Conservation (phyloP, 2,113 vertebrate genomes). For the Hyla sarda region DNA sequence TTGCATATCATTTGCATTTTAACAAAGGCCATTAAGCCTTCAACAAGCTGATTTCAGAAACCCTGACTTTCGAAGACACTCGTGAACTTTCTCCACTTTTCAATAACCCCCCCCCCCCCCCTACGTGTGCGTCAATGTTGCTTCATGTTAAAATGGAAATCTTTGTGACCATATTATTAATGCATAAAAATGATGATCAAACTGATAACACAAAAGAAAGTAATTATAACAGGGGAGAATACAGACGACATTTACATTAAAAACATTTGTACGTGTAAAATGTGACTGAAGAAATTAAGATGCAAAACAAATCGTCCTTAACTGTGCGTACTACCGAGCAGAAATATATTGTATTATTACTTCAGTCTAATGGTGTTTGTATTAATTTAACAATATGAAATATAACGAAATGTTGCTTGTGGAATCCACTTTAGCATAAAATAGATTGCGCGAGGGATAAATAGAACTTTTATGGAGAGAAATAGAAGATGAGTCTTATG, state of each 20-base stretch:
- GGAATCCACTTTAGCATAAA: neutral
- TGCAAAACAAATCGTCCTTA: neutral
- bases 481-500: neutral
- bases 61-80: too few relatives aligned
- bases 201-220: constrained; percentile 1
- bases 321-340: neutral
- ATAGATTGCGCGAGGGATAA: neutral
- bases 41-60: neutral
- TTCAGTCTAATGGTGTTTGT: neutral
- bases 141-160: neutral
- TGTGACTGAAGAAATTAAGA: neutral
- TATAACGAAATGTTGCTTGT: neutral
- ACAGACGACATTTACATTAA: neutral
- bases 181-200: neutral
- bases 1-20: neutral
- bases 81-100: neutral
- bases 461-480: neutral
- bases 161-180: neutral
- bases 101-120: neutral
- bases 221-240: neutral
- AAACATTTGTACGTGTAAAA: neutral
- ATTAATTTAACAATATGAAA: neutral
- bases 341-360: neutral
- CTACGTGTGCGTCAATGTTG: neutral
- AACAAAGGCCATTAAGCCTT: neutral